These are phyloP conservation scores for Polietes domitor DNA, from an alignment of 2,888 invertebrate species.

Conservation along the genomic window DNA sequence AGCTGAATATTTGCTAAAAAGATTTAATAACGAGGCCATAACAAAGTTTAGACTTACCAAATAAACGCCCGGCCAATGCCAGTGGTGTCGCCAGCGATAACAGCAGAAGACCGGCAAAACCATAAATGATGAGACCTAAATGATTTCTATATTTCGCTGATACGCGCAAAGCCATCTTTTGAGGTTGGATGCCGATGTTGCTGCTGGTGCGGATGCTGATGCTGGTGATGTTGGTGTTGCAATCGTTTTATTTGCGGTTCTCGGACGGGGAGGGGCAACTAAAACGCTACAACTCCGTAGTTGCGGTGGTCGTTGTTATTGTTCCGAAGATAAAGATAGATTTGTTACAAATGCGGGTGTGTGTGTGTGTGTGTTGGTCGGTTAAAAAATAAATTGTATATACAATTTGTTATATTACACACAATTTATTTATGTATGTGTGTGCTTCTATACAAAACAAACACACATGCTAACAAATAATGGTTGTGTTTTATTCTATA, in stretches of 20 bases:
- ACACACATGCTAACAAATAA: conserved; percentile 18
- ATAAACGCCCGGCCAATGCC: conserved; percentile 78
- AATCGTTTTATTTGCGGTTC: too few species aligned
- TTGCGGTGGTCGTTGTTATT: neutral
- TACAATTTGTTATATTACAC: conserved; percentile 46
- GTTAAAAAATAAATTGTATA: conserved; percentile 14
- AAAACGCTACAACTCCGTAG: neutral
- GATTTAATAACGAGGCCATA: too few species aligned
- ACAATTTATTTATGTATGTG: conserved; percentile 28
- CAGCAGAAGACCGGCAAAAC: conserved; percentile 75
- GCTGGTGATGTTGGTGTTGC: neutral
- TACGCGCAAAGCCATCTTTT: conserved; percentile 79
- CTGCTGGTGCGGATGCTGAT: conserved; percentile 2
- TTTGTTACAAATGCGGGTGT: neutral
- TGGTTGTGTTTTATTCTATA: neutral
- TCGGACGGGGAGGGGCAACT: too few species aligned
- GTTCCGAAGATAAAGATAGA: neutral
- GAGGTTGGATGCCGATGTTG: conserved; percentile 46
- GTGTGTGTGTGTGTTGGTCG: neutral
- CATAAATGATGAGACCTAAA: conserved; percentile 80
- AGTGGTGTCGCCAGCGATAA: conserved; percentile 73
- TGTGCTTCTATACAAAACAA: conserved; percentile 34
- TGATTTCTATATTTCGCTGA: conserved; percentile 79
- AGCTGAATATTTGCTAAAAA: too few species aligned
- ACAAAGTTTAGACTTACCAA: conserved; percentile 77